Conservation (phyloP, 2,888 invertebrate genomes). For the Phrixothrix hirtus region DNA sequence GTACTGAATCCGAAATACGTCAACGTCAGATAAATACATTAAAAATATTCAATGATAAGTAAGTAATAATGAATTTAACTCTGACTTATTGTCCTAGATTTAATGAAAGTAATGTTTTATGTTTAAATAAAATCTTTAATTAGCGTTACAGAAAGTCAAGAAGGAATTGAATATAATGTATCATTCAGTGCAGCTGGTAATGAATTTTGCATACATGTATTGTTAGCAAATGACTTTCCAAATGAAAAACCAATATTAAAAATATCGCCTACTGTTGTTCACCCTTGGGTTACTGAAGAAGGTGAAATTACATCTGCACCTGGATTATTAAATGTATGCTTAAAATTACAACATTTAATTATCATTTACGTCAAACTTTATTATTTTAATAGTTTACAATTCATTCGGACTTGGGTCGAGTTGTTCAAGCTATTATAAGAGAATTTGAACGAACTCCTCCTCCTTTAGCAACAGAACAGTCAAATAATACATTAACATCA, state of each 20-base stretch:
- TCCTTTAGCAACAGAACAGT: slow-evolving; percentile 47
- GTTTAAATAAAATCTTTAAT: slow-evolving; percentile 7
- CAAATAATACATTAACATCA: slow-evolving; percentile 33
- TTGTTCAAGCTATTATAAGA: slow-evolving; percentile 78
- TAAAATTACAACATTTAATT: slow-evolving; percentile 1
- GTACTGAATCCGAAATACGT: slow-evolving; percentile 62
- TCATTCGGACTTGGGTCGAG: slow-evolving; percentile 78
- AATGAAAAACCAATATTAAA: slow-evolving; percentile 72
- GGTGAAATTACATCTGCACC: slow-evolving; percentile 75
- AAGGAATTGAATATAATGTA: slow-evolving; percentile 73
- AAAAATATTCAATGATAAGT: slow-evolving; percentile 82
- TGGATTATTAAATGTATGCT: slow-evolving; percentile 70
- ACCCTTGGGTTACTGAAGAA: slow-evolving; percentile 72
- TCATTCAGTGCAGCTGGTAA: slow-evolving; percentile 69
- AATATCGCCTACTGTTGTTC: slow-evolving; percentile 68
- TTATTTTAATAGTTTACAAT: slow-evolving; percentile 65
- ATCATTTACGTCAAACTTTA: background rate
- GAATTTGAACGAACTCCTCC: slow-evolving; percentile 73
- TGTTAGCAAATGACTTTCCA: slow-evolving; percentile 72
- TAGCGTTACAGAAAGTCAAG: slow-evolving; percentile 72
- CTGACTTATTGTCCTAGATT: background rate
- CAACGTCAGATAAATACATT: slow-evolving; percentile 80
- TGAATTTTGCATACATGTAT: slow-evolving; percentile 68
- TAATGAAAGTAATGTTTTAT: slow-evolving; percentile 6
- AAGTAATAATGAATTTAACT: slow-evolving; percentile 46